Percentiles rank a stretch among this genome's conserved stretches.
These are phyloP conservation scores for Adrianichthys oophorus DNA, from an alignment of 2,797 vertebrate genomes.

Conservation along the genomic window DNA sequence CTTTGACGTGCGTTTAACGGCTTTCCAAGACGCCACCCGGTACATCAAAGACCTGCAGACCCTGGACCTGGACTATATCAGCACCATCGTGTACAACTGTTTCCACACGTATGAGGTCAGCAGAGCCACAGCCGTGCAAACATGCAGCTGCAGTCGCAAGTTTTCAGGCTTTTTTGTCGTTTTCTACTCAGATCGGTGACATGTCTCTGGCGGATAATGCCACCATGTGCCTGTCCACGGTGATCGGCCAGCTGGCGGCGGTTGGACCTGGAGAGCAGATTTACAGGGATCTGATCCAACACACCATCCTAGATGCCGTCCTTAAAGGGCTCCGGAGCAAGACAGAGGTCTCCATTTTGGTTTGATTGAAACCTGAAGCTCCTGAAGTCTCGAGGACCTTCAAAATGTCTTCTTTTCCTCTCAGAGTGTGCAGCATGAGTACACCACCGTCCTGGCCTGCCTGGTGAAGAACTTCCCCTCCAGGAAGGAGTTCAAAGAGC, in stretches of 20 bases:
- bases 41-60: conserved; percentile 83
- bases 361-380: not conserved
- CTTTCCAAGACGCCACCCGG: conserved; percentile 85
- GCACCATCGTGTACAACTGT: conserved; percentile 88
- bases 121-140: accelerated
- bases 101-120: conserved; percentile 93
- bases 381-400: not conserved
- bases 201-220: conserved; percentile 95
- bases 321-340: conserved; percentile 89
- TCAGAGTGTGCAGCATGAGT: conserved; percentile 92
- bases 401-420: not conserved
- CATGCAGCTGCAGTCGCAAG: accelerated
- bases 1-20: conserved; percentile 89
- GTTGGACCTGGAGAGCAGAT: conserved; percentile 77
- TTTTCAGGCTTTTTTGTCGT: not conserved
- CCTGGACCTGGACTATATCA: conserved; percentile 86
- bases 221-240: conserved; percentile 84
- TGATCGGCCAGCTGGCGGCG: conserved; percentile 82
- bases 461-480: conserved; percentile 88
- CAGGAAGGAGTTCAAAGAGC: conserved; percentile 87
- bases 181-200: conserved; percentile 83
- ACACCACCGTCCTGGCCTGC: conserved; percentile 89
- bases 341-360: conserved; percentile 79
- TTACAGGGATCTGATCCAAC: conserved; percentile 86
- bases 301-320: conserved; percentile 85